Evolutionary conservation across 2,113 vertebrate genomes (phyloP), one percentile per base, ranked within the genome.

Genomic region (Mustela lutreola): DNA sequence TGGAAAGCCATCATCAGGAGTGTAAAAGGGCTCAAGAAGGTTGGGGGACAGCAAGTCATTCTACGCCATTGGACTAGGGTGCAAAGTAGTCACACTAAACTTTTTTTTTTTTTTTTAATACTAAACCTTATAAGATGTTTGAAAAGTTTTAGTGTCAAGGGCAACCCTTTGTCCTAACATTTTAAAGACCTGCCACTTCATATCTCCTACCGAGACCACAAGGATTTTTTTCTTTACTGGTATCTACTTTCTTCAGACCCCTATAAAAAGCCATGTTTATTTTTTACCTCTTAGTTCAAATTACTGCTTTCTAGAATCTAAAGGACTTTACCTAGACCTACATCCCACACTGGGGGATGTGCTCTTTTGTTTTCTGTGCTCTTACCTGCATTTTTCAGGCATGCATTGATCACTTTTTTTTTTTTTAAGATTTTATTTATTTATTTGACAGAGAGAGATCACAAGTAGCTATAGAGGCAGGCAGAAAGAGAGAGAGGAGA

Each of bases 121-220:
- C 67, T 86, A 65, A 96, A 82, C n/a, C 58, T 97, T 91, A 12
- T 45, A 91, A 96, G 88, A 82, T 28, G 11, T 82, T 94, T 79
- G 48, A 84, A 96, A 96, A 94, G 22, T 65, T 94, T 84, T 94
- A 79, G 2, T 65, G 14, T 83, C 81, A 95, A 93, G 11, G 56
- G 50, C 78, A 96, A 50, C 8, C 36, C 56, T 96, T 95, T 94
- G n/a, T 89, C n/a, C 67, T 90, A 71, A 53, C 36, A 89, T 94
- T 95, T 90, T 95, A 92, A 97, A 95, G 83, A 84, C n/a, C 70
- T 89, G 56, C 18, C 24, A 15, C 78, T 76, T 48, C 67, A 39
- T 31, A 91, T 91, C 31, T 82, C 60, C 45, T 94, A 76, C 50
- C 28, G 21, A 92, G n/a, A 80, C 45, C 53, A 60, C 18, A 92